phyloP scores from a whole-genome alignment of 2,888 invertebrate species.

The Girardia tigrina region DNA sequence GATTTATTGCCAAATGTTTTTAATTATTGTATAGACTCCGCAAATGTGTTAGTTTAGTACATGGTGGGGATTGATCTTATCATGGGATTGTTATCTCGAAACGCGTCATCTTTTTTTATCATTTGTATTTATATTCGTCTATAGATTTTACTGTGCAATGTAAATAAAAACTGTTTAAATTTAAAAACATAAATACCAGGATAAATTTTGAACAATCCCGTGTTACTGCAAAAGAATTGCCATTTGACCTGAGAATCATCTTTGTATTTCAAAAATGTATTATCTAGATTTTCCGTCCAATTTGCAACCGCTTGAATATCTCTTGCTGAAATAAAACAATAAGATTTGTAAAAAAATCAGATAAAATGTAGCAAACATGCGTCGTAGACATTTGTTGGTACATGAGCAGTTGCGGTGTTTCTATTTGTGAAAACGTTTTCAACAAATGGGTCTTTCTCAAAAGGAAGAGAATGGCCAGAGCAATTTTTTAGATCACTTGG shows the following conservation, averaged over 20 bases:
- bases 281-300: slow-evolving; percentile 75
- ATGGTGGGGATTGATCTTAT: too few species aligned
- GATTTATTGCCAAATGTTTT: too few species aligned
- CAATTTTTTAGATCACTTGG: background rate
- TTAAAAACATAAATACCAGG: too few species aligned
- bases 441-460: background rate
- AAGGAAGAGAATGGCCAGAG: background rate
- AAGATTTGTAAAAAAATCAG: slow-evolving; percentile 32
- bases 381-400: slow-evolving; percentile 38
- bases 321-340: slow-evolving; percentile 55
- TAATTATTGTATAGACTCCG: too few species aligned
- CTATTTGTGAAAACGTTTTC: slow-evolving; percentile 23
- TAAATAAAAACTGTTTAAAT: too few species aligned
- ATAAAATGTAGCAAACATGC: slow-evolving; percentile 34
- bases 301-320: slow-evolving; percentile 75
- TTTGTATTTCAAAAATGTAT: slow-evolving; percentile 70
- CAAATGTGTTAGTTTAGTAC: too few species aligned
- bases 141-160: too few species aligned
- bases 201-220: slow-evolving; percentile 78
- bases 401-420: slow-evolving; percentile 34
- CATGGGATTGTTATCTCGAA: too few species aligned
- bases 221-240: slow-evolving; percentile 91
- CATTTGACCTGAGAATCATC: slow-evolving; percentile 77
- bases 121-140: too few species aligned
- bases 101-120: too few species aligned